Evolutionary conservation across 2,888 invertebrate genomes (phyloP), one percentile per base, ranked within the genome.

Genomic region (Caradrina kadenii): DNA sequence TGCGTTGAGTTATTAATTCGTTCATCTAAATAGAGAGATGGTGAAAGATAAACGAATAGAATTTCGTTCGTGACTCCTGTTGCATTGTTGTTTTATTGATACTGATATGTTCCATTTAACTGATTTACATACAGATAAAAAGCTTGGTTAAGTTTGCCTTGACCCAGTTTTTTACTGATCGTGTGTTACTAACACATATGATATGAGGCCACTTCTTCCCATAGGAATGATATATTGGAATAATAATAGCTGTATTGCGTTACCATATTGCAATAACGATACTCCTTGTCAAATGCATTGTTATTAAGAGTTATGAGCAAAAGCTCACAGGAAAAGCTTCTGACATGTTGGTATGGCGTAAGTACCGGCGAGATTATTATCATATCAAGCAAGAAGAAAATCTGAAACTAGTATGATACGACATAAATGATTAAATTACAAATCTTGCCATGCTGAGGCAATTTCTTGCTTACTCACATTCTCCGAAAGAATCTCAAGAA

Each of bases 11-110:
- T 31, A 56, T 26, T 19, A 59, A 77, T 72, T 72, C 64, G 22
- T 48, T 53, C 49, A 8, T 77, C 45, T 3, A 45, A 63, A 26
- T 63, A 21, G 49, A 61, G 56, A 79, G 79, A 81, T 78, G 59
- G 64, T 73, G 64, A 73, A 67, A 67, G 81, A 78, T 81, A 78
- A 78, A 54, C 68, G 52, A 62, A 79, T 71, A 69, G 59, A 69
- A 79, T 75, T 63, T 69, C 21, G 53, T 71, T 80, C 82, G 79
- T 80, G 82, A 82, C 82, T 64, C 54, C 50, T 50, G 22, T 42
- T 64, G 42, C 54, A 80, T 76, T 78, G 80, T 76, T 76, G 50
- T 76, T 15, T 63, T 66, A 71, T 80, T 80, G 81, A 78, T 63
- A 71, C 71, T 73, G 35, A 56, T 62, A 63, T 65, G 64, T 64